These are phyloP conservation scores for Campopleginae sp. DNA, from an alignment of 2,888 invertebrate species.

Conservation along the genomic window DNA sequence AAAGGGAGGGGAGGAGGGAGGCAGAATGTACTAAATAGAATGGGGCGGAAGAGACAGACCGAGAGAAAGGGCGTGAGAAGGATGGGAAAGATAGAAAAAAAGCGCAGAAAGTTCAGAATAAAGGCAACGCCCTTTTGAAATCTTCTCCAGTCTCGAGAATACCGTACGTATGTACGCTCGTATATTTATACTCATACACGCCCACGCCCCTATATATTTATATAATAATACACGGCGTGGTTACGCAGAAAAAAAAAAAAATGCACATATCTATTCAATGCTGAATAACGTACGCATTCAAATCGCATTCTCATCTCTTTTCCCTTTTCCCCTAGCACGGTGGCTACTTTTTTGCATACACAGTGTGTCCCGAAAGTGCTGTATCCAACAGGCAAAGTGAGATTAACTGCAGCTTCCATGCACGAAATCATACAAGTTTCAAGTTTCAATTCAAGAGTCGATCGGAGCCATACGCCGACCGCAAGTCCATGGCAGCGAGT, in stretches of 20 bases:
- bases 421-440: no score
- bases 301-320: conserved; percentile 42
- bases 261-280: conserved; percentile 56
- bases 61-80: conserved; percentile 61
- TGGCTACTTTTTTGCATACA: neutral
- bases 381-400: neutral
- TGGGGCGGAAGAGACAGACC: conserved; percentile 40
- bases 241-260: conserved; percentile 35
- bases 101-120: conserved; percentile 48
- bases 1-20: conserved; percentile 30
- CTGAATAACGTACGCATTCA: conserved; percentile 54
- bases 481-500: no score
- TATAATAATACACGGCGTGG: conserved; percentile 17
- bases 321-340: conserved; percentile 1
- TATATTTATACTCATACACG: neutral
- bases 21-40: conserved; percentile 44
- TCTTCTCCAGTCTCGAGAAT: conserved; percentile 55
- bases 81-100: conserved; percentile 11
- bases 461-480: no score
- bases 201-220: neutral
- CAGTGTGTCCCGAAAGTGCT: neutral
- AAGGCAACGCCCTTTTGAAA: conserved; percentile 66
- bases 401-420: no score
- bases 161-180: conserved; percentile 49
- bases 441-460: no score